Base-by-base conservation (phyloP, 2,113 vertebrate species). In the Brachypteracias leptosomus region DNA sequence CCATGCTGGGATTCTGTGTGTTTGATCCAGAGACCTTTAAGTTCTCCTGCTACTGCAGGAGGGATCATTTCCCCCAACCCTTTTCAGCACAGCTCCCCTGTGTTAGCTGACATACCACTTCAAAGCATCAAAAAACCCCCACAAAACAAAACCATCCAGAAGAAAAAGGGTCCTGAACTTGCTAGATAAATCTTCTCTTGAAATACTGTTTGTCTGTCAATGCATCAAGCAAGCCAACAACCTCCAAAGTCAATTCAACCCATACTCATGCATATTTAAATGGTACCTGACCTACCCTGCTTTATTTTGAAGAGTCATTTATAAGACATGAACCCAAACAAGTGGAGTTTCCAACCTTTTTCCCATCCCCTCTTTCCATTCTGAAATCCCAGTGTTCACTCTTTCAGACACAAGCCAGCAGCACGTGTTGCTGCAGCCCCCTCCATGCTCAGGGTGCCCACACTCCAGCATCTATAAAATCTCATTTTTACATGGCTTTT, bases 201-300 rank as follows among this genome's bases (percentile, higher is more conserved):
- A 58, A 77, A 38, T 2, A 36, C 6, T 12, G 28, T 55, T 65
- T 88, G 49, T 17, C 65, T 87, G 22, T 36, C 44, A 59, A 38
- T 2, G 19, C 62, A 47, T 10, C 15, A 25, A 17, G 49, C 38
- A 74, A 80, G 33, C 12, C 36, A 78, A 36, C 6, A 5, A 7
- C 44, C 52, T 44, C 44, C 58, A 3, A 22, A 51, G 35, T 10
- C 52, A 51, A 51, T 22, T 26, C 46, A 42, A 88, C 7, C 35
- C 31, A 31, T 2, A 35, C 4, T 24, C 28, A 15, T 0, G 1
- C 0, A 1, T 10, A 31, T 59, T 42, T n/a, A 31, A 17, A 33
- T 33, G 6, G 6, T 18, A 36, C 35, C 14, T 20, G 19, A 7
- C 9, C 84, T 29, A 7, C 24, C 28, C 46, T 38, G 33, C 12